A percentile compares a stretch with the other conserved stretches of the same genome.
These are phyloP conservation scores for Carassius auratus DNA, from an alignment of 2,113 vertebrate genomes.

Conservation along the genomic window DNA sequence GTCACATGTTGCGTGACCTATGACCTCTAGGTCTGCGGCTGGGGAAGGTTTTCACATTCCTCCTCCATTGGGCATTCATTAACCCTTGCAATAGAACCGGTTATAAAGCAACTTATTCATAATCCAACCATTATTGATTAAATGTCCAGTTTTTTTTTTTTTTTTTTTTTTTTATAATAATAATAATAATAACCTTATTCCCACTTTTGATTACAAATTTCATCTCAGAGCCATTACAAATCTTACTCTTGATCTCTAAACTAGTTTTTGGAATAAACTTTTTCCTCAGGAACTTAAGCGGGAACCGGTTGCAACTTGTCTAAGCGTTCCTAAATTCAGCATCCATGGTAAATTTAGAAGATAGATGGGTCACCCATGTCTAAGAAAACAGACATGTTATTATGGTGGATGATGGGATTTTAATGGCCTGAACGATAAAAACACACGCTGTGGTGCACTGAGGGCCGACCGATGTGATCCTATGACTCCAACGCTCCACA, in stretches of 20 bases:
- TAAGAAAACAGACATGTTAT: slow-evolving; percentile 56
- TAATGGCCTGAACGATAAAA: slow-evolving; percentile 59
- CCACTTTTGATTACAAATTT: slow-evolving; percentile 39
- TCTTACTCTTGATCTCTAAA: slow-evolving; percentile 42
- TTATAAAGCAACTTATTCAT: slow-evolving; percentile 59
- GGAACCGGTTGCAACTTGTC: slow-evolving; percentile 35
- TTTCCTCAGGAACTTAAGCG: not conserved
- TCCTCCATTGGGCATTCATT: slow-evolving; percentile 70
- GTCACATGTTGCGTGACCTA: slow-evolving; percentile 72
- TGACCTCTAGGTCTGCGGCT: slow-evolving; percentile 71
- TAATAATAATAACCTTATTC: not conserved
- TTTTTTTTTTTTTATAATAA: too few relatives aligned
- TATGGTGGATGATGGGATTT: slow-evolving; percentile 55
- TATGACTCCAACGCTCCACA: slow-evolving; percentile 15
- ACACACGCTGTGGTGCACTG: slow-evolving; percentile 45
- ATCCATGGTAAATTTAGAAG: slow-evolving; percentile 58
- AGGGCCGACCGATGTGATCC: slow-evolving; percentile 19
- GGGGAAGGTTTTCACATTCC: slow-evolving; percentile 72
- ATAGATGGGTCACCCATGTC: slow-evolving; percentile 54
- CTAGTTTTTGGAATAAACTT: slow-evolving; percentile 51
- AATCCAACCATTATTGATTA: slow-evolving; percentile 40
- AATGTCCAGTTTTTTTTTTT: not conserved
- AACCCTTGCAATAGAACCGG: slow-evolving; percentile 67
- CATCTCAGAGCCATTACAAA: slow-evolving; percentile 56
- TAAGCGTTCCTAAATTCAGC: slow-evolving; percentile 32